phyloP scores from a whole-genome alignment of 2,888 invertebrate species.

The Andrena bicolor region DNA sequence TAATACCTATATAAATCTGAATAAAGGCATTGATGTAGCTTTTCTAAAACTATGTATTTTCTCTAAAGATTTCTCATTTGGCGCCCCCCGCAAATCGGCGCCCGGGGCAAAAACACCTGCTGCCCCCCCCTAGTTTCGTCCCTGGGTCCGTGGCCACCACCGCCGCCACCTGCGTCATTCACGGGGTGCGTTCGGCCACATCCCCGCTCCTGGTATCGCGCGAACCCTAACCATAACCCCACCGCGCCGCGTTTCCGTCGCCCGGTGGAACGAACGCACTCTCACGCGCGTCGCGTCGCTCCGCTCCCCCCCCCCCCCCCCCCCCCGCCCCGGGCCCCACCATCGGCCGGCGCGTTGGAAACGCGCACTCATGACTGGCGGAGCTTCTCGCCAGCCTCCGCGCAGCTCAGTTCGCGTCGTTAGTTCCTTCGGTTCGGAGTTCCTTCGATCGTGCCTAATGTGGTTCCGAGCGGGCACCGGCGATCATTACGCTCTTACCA shows the following conservation, averaged over 20 bases:
- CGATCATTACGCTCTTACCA: neutral
- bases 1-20: too few relatives aligned
- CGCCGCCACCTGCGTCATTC: conserved; percentile 69
- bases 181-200: conserved; percentile 58
- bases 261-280: conserved; percentile 40
- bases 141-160: conserved; percentile 20
- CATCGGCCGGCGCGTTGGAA: conserved; percentile 36
- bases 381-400: conserved; percentile 70
- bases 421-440: conserved; percentile 72
- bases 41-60: too few relatives aligned
- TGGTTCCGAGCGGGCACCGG: conserved; percentile 25
- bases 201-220: conserved; percentile 52
- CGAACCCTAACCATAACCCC: conserved; percentile 50
- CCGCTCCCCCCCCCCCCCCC: neutral
- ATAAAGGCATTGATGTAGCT: too few relatives aligned
- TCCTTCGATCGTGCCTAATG: conserved; percentile 19
- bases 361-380: conserved; percentile 63
- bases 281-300: conserved; percentile 36
- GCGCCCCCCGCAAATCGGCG: too few relatives aligned
- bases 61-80: too few relatives aligned
- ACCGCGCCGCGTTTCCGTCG: conserved; percentile 34
- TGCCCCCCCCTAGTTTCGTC: too few relatives aligned
- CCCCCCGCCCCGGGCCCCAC: neutral
- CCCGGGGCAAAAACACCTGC: too few relatives aligned
- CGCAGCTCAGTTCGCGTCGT: conserved; percentile 80